These are phyloP conservation scores for Mactromeris polynyma DNA, from an alignment of 2,888 invertebrate genomes.

Conservation along the genomic window DNA sequence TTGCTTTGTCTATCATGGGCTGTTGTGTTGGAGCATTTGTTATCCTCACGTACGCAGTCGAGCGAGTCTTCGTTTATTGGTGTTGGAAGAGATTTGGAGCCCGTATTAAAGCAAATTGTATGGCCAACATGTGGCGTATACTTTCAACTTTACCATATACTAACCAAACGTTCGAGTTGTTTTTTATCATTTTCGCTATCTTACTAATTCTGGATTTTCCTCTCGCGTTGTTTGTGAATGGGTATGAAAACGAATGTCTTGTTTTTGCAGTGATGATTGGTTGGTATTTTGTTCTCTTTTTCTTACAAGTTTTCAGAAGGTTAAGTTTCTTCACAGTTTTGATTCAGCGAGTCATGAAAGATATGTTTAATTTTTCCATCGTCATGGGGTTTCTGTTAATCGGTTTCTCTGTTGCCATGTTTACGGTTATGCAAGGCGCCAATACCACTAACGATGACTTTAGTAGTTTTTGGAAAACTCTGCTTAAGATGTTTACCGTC, in stretches of 20 bases:
- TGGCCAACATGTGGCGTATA: neutral
- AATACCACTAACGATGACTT: conserved; percentile 23
- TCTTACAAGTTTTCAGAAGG: conserved; percentile 26
- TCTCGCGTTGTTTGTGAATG: neutral
- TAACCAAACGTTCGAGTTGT: neutral
- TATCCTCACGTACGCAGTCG: neutral
- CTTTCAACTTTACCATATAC: too few species aligned
- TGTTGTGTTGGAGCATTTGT: neutral
- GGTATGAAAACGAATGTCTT: conserved; percentile 26
- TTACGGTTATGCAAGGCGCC: conserved; percentile 41
- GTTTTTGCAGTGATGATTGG: conserved; percentile 33
- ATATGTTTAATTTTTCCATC: conserved; percentile 34
- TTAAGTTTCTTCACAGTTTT: conserved; percentile 45
- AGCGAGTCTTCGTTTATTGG: neutral
- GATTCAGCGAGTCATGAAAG: conserved; percentile 3
- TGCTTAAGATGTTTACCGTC: conserved; percentile 40
- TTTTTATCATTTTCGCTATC: conserved; percentile 1
- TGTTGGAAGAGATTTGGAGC: neutral
- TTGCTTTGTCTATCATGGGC: neutral
- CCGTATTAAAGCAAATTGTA: neutral
- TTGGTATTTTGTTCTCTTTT: conserved; percentile 38
- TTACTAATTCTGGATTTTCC: neutral
- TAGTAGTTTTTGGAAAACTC: conserved; percentile 1
- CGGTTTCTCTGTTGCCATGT: conserved; percentile 41
- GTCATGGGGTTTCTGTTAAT: conserved; percentile 27